phyloP scores from a whole-genome alignment of 2,888 invertebrate genomes.

The Ramazzottius varieornatus region DNA sequence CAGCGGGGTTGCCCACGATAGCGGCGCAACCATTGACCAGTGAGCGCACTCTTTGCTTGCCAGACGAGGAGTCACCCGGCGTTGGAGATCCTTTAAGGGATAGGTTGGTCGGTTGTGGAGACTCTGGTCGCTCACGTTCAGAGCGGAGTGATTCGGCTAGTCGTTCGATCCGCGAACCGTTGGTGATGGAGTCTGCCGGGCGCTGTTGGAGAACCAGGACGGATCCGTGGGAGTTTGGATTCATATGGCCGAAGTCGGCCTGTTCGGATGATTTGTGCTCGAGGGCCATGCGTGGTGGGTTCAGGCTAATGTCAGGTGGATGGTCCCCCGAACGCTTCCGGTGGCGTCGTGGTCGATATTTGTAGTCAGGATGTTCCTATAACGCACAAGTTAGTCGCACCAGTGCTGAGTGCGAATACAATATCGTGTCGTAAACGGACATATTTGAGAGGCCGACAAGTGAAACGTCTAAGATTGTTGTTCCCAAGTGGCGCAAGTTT shows the following conservation, averaged over 20 bases:
- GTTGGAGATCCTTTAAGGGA: not conserved
- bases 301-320: not conserved
- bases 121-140: too few species aligned
- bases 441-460: too few species aligned
- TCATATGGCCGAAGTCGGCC: not conserved
- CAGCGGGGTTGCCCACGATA: constrained; percentile 12
- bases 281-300: not conserved
- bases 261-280: not conserved
- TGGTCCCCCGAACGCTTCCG: not conserved
- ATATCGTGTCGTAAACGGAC: too few species aligned
- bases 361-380: constrained; percentile 24
- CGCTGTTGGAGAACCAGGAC: not conserved
- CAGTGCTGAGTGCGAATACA: too few species aligned
- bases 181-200: not conserved
- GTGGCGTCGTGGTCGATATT: constrained; percentile 17
- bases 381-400: too few species aligned
- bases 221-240: not conserved
- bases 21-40: constrained; percentile 12
- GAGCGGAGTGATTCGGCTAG: not conserved
- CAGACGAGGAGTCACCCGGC: constrained; percentile 6
- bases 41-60: constrained; percentile 15
- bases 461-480: too few species aligned
- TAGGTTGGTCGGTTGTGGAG: not conserved
- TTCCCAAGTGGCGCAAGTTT: too few species aligned
- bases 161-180: not conserved